These are phyloP conservation scores for Lagorchestes hirsutus DNA, from an alignment of 2,797 vertebrate species.

Conservation along the genomic window DNA sequence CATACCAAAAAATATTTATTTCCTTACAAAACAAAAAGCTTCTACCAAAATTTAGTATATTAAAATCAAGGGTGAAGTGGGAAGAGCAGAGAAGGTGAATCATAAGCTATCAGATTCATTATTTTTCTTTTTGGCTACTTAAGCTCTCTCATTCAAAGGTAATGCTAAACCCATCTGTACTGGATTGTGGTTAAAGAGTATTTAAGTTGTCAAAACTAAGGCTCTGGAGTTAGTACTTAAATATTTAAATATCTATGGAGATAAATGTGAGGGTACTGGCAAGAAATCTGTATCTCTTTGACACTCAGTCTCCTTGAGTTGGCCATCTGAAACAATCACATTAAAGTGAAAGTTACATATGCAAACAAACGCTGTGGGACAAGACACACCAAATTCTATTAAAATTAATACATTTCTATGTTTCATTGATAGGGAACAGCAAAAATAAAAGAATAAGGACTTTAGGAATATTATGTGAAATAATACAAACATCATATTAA, in stretches of 20 bases:
- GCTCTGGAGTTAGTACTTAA: neutral
- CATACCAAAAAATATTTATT: neutral
- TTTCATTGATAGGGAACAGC: neutral
- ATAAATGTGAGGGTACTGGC: neutral
- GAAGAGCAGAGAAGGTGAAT: neutral
- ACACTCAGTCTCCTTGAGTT: neutral
- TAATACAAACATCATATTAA: neutral
- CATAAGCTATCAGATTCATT: neutral
- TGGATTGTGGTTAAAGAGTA: slow-evolving; percentile 9
- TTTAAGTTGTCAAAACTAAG: slow-evolving; percentile 26
- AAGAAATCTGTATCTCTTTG: neutral
- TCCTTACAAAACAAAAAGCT: slow-evolving; percentile 27
- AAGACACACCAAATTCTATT: neutral
- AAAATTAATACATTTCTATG: neutral
- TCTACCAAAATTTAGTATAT: slow-evolving; percentile 1
- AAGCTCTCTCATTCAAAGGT: slow-evolving; percentile 25
- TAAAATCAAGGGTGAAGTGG: neutral
- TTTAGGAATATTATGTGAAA: neutral
- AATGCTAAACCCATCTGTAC: slow-evolving; percentile 16
- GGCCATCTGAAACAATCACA: neutral
- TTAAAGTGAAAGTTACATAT: neutral
- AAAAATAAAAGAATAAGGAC: neutral
- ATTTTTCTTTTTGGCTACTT: slow-evolving; percentile 35
- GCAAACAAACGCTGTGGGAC: neutral
- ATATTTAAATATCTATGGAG: neutral